A percentile compares a stretch with the other conserved stretches of the same genome.
phyloP scores from a whole-genome alignment of 2,113 vertebrate genomes.

The Hippocampus abdominalis region DNA sequence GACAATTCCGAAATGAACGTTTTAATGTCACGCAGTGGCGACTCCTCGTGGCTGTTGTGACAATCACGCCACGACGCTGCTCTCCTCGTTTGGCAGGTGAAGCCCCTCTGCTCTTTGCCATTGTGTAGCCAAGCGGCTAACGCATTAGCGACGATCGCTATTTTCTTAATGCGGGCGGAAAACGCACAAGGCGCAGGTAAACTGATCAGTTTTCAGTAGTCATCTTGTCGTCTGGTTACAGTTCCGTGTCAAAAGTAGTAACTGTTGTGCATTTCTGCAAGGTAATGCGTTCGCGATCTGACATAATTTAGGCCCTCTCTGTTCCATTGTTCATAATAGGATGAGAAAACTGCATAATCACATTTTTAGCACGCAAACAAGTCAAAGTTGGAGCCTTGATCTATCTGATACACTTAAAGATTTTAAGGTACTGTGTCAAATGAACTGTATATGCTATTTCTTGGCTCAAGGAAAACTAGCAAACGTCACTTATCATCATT shows the following conservation, averaged over 20 bases:
- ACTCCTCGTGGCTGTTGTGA: conserved; percentile 26
- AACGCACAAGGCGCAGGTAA: conserved; percentile 49
- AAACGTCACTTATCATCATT: neutral
- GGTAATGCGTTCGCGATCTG: conserved; percentile 19
- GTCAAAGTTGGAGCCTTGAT: too few species aligned
- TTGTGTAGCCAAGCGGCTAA: conserved; percentile 35
- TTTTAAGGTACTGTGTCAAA: neutral
- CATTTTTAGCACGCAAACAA: neutral
- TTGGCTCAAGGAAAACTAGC: neutral
- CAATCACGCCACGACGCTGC: conserved; percentile 6
- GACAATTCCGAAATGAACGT: neutral
- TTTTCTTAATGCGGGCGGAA: conserved; percentile 17
- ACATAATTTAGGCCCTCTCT: conserved; percentile 39
- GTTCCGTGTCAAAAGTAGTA: neutral
- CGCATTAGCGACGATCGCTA: neutral
- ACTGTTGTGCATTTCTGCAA: neutral
- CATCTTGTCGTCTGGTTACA: too few species aligned
- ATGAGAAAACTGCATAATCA: neutral
- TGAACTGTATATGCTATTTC: neutral
- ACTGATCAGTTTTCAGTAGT: accelerated
- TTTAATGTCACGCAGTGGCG: conserved; percentile 18
- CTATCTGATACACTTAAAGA: neutral
- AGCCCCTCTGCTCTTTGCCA: conserved; percentile 27
- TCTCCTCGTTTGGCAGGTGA: conserved; percentile 3
- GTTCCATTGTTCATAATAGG: conserved; percentile 2